These are phyloP conservation scores for Chiridota heheva DNA, from an alignment of 35 echinoderm and acorn worm species.

Conservation along the genomic window DNA sequence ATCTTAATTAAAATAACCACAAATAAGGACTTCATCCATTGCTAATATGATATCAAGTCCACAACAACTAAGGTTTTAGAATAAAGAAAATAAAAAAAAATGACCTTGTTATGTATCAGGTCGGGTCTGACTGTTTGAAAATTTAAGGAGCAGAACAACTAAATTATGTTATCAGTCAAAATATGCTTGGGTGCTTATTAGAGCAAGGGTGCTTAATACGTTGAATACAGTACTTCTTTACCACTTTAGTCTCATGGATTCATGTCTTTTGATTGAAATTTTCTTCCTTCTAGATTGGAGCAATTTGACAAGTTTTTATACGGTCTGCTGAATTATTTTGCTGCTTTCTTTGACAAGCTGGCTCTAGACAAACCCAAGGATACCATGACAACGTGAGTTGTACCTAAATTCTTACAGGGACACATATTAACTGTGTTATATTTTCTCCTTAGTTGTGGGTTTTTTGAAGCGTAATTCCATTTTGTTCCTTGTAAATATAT, in stretches of 20 bases:
- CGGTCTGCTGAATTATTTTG: constrained; percentile 93
- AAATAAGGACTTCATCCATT: too few relatives aligned
- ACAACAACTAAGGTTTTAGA: too few relatives aligned
- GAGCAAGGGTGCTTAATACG: too few relatives aligned
- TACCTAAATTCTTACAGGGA: neutral
- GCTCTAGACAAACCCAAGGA: constrained; percentile 79
- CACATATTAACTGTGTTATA: neutral
- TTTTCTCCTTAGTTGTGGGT: neutral
- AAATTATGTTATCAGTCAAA: too few relatives aligned
- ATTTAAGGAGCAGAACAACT: too few relatives aligned
- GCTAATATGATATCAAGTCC: too few relatives aligned
- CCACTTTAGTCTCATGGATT: neutral
- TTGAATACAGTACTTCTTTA: neutral
- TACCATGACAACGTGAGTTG: constrained; percentile 93
- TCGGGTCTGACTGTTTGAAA: too few relatives aligned
- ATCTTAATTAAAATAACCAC: too few relatives aligned
- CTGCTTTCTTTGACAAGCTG: constrained; percentile 87
- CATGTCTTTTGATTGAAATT: neutral
- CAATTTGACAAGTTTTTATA: constrained; percentile 95
- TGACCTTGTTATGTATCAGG: too few relatives aligned
- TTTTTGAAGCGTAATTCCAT: neutral
- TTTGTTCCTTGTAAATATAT: neutral
- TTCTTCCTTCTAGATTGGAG: constrained; percentile 73
- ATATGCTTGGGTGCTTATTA: too few relatives aligned
- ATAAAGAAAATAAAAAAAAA: too few relatives aligned